Base-by-base conservation (phyloP, 2,797 vertebrate species). In the Platalea minor region DNA sequence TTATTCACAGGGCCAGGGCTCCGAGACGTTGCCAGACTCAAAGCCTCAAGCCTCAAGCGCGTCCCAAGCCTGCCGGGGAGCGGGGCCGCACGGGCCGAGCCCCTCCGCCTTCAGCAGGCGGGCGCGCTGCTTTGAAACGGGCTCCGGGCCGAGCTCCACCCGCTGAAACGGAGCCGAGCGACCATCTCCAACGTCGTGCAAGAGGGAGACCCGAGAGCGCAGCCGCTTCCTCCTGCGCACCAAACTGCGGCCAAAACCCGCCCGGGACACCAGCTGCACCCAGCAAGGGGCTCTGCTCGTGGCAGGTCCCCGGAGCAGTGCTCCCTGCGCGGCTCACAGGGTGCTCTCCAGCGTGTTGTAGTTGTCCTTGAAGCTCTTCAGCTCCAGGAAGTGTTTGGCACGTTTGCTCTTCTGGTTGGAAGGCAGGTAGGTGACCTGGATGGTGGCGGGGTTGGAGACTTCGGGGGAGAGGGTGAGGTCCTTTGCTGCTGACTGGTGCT, bases 301-400 rank as follows among this genome's bases (percentile, higher is more conserved):
- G 24, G 85, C 79, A 64, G 92, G 53, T 60, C 45, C 64, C 63
- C 4, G 16, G 37, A 70, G 87, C 56, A 18, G 45, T 0, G 63
- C 75, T 54, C 60, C 72, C 57, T 9, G 51, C 11, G 57, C 8
- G 3, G 51, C 50, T 98, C 97, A 99, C 97, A 99, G 98, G 6
- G 99, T 99, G 91, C 99, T 99, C 96, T 99, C 99, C 97, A 99
- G 92, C 0, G 99, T 99, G 97, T 99, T 99, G 96, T 99, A 99
- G 97, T 99, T 99, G 98, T 99, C 99, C 96, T 99, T 99, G 93
- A 99, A 99, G 97, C 98, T 99, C 97, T 99, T 99, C 85, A 99
- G 98, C 97, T 99, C 99, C 85, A 99, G 98, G 95, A 99, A 99
- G 97, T 99, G 98, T 93, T 99, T 99, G 97, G 99, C 98, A 84